phyloP scores from a whole-genome alignment of 2,888 invertebrate genomes.

The Agrochola circellaris region DNA sequence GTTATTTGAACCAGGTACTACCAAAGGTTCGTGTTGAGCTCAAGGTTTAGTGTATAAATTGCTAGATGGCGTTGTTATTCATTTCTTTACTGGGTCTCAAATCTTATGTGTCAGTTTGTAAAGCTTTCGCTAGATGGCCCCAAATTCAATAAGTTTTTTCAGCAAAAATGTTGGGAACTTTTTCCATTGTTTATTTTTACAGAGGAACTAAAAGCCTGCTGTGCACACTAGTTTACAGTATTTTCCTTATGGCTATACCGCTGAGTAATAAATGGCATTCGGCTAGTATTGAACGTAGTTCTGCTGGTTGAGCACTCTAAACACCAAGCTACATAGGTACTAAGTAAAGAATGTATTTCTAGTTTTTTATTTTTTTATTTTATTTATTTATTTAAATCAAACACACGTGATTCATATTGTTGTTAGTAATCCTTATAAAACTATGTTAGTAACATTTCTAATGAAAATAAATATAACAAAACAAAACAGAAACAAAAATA shows the following conservation, averaged over 20 bases:
- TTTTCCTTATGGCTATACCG: slow-evolving; percentile 59
- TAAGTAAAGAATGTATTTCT: background rate
- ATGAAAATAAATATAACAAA: no score
- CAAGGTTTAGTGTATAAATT: rapidly evolving
- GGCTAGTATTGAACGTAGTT: background rate
- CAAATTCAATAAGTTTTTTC: background rate
- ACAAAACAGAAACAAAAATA: no score
- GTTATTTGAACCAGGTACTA: background rate
- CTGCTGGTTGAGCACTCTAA: background rate
- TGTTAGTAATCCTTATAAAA: no score
- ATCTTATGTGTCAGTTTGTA: background rate
- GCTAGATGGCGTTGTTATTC: slow-evolving; percentile 46
- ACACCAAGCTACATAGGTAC: background rate
- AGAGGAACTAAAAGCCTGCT: slow-evolving; percentile 72
- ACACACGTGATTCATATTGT: no score
- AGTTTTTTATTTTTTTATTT: no score
- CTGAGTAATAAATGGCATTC: slow-evolving; percentile 59
- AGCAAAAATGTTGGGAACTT: background rate
- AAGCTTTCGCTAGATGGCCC: slow-evolving; percentile 34
- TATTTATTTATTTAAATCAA: no score
- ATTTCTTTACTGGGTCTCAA: rapidly evolving
- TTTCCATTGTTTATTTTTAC: slow-evolving; percentile 1
- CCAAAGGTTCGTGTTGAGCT: rapidly evolving
- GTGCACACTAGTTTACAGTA: slow-evolving; percentile 59
- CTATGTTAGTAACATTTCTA: no score